Base-by-base conservation (phyloP, 2,888 invertebrate genomes). In the Sarcophaga carnaria region DNA sequence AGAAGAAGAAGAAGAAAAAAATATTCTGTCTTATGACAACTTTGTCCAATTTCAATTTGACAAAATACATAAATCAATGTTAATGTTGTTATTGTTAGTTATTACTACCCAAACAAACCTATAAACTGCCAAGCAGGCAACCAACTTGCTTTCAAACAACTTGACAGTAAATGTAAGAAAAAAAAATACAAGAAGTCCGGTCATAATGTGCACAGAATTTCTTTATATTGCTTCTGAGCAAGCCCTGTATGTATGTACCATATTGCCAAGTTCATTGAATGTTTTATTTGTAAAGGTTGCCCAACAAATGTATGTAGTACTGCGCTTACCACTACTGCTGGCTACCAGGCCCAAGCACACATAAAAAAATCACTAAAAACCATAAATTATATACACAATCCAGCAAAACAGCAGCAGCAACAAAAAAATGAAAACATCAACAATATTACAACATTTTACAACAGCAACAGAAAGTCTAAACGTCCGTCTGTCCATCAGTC, bases 11-110 rank as follows among this genome's bases (percentile, higher is more conserved):
- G 59, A 64, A 63, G 45, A 64, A 63, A 83, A 20, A 49, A 27
- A 45, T 60, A 71, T 20, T 71, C 78, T 72, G 64, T 87, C 86
- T 90, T 89, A 89, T 88, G 90, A 89, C 89, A 89, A 89, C 88
- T 89, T 88, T 89, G 88, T 89, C 88, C 89, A 89, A 90, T 88
- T 90, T 90, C 88, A 89, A 89, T 88, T 85, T 88, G 85, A 86
- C 84, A 86, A 89, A 89, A 89, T 89, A 89, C 89, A 90, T 89
- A 90, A 89, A 90, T 90, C 89, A 89, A 85, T 87, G 83, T 86
- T 88, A 89, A 87, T 83, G 79, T 82, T 84, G 75, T 87, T 87
- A 81, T 87, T 87, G 75, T 80, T 77, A 80, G 72, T 80, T 82
- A 54, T 72, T 80, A 64, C 81, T 64, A 70, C 76, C 76, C 80